Evolutionary conservation across 2,888 invertebrate species (phyloP), one percentile per base, ranked within the genome.

Genomic region (Busseola fusca): DNA sequence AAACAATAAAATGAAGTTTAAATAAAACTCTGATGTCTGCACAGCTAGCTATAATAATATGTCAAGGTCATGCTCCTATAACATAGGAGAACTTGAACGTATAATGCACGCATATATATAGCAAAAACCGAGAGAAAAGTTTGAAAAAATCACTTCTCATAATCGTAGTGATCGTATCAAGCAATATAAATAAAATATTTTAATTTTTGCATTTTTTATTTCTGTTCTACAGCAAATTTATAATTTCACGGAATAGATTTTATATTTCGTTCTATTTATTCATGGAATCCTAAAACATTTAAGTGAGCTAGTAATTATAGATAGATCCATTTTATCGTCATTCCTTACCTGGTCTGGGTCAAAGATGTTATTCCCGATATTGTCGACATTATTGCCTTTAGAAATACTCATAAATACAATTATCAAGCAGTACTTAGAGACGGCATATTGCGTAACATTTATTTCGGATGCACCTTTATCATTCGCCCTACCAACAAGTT

Each of bases 361-460:
- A 48, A 52, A 70, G 54, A 85, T 85, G 84, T 64, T 86, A 45
- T 57, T 74, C 45, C 66, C 69, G 9, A 30, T 37, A 5, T 42
- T 30, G 12, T 42, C 37, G 18, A 42, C 71, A 72, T 62, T 87
- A 25, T 73, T 85, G 12, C 87, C 93, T 2, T 73, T 95, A 37
- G 92, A 93, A 83, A 82, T 93, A 76, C 86, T 95, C n/a, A 34
- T 95, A 54, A 88, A 92, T 64, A 86, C 80, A 42, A 87, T 95
- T 67, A 77, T 92, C n/a, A 81, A 87, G 54, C 81, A 90, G 60
- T 93, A 92, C 85, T 84, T 95, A n/a, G 72, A 76, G 58, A 78
- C 87, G 48, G 90, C 94, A 16, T 91, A 90, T 64, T 95, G 95
- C 74, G 54, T 95, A n/a, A 89, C 92, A 3, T 66, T 94, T 40